Evolutionary conservation across 2,888 invertebrate species (phyloP).

Genomic region (Cephus runcator): DNA sequence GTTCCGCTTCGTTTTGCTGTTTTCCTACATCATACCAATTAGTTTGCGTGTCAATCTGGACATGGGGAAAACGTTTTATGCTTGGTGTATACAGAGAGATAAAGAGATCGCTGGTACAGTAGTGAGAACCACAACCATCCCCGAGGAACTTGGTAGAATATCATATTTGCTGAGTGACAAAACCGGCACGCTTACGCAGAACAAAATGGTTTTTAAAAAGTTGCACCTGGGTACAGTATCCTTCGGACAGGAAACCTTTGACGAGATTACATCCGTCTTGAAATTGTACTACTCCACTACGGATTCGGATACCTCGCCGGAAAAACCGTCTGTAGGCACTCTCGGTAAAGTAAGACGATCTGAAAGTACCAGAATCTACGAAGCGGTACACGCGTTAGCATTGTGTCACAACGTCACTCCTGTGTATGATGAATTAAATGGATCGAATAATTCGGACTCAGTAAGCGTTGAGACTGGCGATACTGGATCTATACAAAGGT

Average conservation of each 20-base stretch:
- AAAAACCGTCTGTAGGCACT: conserved; percentile 31
- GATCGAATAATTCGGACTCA: conserved; percentile 47
- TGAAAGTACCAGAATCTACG: conserved; percentile 81
- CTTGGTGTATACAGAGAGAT: conserved; percentile 96
- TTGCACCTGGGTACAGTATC: conserved; percentile 94
- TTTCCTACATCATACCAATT: conserved; percentile 99
- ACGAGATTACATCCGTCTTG: conserved; percentile 72
- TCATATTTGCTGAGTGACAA: conserved; percentile 98
- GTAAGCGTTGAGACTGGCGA: conserved; percentile 59
- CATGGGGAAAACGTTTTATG: conserved; percentile 98
- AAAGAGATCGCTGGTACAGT: conserved; percentile 93
- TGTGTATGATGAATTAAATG: conserved; percentile 78
- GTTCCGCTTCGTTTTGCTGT: conserved; percentile 95
- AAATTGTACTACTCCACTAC: conserved; percentile 46
- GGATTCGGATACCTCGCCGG: conserved; percentile 44
- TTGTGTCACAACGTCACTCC: conserved; percentile 99
- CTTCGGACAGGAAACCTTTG: conserved; percentile 87
- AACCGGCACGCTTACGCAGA: conserved; percentile 98
- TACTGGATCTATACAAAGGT: conserved; percentile 62
- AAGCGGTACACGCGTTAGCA: conserved; percentile 93
- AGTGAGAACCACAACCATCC: conserved; percentile 97
- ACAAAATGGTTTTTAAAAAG: conserved; percentile 98
- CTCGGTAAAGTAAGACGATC: conserved; percentile 72
- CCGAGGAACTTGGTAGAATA: conserved; percentile 96
- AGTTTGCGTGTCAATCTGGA: conserved; percentile 98